A percentile compares a stretch with the other conserved stretches of the same genome.
phyloP scores from a whole-genome alignment of 2,888 invertebrate genomes.

The Aphidius colemani region DNA sequence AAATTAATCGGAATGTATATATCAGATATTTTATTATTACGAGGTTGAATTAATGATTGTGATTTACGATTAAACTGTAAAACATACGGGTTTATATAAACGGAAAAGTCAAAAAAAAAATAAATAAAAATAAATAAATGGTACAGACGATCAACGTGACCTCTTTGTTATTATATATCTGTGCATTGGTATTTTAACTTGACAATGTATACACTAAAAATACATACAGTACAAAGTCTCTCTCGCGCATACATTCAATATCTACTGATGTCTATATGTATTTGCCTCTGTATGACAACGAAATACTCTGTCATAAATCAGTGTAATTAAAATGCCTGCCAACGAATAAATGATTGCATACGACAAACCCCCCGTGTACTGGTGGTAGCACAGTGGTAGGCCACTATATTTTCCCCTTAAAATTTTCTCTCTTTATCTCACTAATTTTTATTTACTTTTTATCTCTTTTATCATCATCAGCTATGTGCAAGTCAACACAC shows the following conservation, averaged over 20 bases:
- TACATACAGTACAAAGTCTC: conserved; percentile 23
- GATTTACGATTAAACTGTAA: conserved; percentile 34
- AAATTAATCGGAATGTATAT: conserved; percentile 17
- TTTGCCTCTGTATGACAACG: conserved; percentile 11
- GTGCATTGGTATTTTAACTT: conserved; percentile 4
- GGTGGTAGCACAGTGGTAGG: conserved; percentile 16
- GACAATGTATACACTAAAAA: conserved; percentile 9
- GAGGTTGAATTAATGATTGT: conserved; percentile 31
- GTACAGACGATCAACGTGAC: conserved; percentile 15
- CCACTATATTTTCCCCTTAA: background rate
- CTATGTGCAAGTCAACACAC: conserved; percentile 11
- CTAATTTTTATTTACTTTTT: background rate
- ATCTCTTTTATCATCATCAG: background rate
- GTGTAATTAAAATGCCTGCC: conserved; percentile 39
- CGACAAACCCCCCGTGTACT: conserved; percentile 24
- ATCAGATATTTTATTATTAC: conserved; percentile 17
- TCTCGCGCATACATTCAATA: conserved; percentile 21
- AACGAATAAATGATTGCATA: conserved; percentile 33
- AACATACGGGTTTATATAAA: conserved; percentile 11
- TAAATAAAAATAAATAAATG: conserved; percentile 14
- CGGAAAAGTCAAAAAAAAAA: conserved; percentile 21
- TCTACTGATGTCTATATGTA: conserved; percentile 34
- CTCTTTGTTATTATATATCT: background rate
- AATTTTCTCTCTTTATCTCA: background rate
- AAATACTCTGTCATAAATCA: conserved; percentile 35